Conservation (phyloP, 2,888 invertebrate species). For the Nemoura dubitans region DNA sequence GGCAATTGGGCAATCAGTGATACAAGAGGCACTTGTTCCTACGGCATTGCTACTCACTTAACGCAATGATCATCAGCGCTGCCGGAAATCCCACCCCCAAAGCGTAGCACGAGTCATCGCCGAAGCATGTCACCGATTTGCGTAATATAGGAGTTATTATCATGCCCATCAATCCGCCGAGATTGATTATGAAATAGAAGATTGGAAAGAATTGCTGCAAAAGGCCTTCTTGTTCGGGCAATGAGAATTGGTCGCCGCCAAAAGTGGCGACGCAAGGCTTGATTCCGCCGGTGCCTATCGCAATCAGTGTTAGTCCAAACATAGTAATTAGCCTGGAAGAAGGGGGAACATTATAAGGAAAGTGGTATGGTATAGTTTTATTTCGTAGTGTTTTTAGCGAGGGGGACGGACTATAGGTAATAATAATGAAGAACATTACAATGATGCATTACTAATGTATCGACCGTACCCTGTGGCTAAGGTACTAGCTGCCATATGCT, state of each 20-base stretch:
- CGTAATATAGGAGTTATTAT: slow-evolving; percentile 77
- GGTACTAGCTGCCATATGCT: no score
- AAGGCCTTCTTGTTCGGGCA: slow-evolving; percentile 81
- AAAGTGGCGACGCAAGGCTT: slow-evolving; percentile 96
- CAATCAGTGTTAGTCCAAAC: slow-evolving; percentile 78
- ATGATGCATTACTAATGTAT: no score
- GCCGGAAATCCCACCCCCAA: slow-evolving; percentile 83
- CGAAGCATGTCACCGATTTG: slow-evolving; percentile 72
- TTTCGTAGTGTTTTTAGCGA: no score
- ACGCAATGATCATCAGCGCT: slow-evolving; percentile 72
- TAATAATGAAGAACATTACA: no score
- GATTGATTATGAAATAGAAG: slow-evolving; percentile 87
- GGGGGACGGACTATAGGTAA: background rate
- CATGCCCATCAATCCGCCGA: slow-evolving; percentile 72
- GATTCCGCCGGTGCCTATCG: slow-evolving; percentile 92
- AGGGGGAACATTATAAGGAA: no score
- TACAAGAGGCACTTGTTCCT: background rate
- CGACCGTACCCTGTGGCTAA: no score
- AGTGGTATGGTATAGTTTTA: no score
- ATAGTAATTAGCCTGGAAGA: slow-evolving; percentile 71
- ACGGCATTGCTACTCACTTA: slow-evolving; percentile 63
- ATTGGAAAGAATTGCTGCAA: slow-evolving; percentile 91
- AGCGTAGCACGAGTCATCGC: slow-evolving; percentile 75
- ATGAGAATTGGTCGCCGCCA: slow-evolving; percentile 91
- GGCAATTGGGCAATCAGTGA: background rate